Evolutionary conservation across 2,113 vertebrate genomes (phyloP).

Genomic region (Melanocharis versteri): DNA sequence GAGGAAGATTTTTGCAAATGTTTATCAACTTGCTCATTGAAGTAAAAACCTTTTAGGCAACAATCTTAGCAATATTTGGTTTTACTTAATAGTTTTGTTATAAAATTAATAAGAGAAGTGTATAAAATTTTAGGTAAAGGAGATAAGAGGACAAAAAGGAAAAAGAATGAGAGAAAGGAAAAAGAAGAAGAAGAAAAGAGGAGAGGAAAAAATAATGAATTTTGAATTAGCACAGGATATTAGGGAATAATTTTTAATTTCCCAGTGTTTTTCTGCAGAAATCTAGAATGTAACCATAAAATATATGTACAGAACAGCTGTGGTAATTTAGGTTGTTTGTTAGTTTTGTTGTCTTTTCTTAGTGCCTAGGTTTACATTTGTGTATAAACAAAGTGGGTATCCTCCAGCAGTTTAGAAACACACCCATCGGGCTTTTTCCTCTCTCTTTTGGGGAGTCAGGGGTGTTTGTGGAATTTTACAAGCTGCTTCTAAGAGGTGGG

Average conservation of each 20-base stretch:
- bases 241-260: not conserved
- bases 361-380: not conserved
- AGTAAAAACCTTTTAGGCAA: not conserved
- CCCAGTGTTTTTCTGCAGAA: not conserved
- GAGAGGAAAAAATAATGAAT: not conserved
- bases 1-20: not conserved
- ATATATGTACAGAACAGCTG: not conserved
- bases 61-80: not conserved
- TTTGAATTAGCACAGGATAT: not conserved
- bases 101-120: not conserved
- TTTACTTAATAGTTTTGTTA: not conserved
- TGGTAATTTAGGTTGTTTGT: not conserved
- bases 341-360: constrained; percentile 20
- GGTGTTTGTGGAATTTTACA: constrained; percentile 9
- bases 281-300: not conserved
- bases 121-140: not conserved
- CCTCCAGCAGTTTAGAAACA: constrained; percentile 12
- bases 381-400: constrained; percentile 23
- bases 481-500: constrained; percentile 46
- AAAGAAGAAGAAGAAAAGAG: not conserved
- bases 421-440: not conserved
- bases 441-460: not conserved
- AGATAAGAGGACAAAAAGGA: not conserved
- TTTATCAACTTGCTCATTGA: not conserved
- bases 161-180: not conserved